Conservation (phyloP, 2,113 vertebrate genomes). For the Thalassoma bifasciatum region DNA sequence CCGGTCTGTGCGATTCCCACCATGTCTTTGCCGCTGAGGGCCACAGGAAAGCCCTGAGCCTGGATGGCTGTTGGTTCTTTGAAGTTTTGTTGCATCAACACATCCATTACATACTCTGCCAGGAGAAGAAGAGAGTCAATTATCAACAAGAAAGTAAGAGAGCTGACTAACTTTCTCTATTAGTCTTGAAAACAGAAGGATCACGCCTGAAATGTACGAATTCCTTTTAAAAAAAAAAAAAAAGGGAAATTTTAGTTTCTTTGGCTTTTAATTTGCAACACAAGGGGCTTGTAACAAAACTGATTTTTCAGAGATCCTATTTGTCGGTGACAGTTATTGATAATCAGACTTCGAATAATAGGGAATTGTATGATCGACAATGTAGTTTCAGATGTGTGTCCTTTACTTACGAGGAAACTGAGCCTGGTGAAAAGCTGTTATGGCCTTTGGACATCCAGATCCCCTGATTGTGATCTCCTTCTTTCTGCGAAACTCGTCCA, state of each 20-base stretch:
- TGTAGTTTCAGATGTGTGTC: not conserved
- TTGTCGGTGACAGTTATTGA: not conserved
- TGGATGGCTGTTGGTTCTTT: slow-evolving; percentile 98
- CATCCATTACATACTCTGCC: slow-evolving; percentile 95
- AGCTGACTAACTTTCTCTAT: not conserved
- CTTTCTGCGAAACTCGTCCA: slow-evolving; percentile 92
- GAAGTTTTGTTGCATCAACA: slow-evolving; percentile 94
- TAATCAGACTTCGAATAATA: not conserved
- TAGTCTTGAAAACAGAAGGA: not conserved
- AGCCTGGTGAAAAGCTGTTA: slow-evolving; percentile 92
- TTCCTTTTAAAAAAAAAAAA: not conserved
- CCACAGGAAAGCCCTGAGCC: slow-evolving; percentile 94
- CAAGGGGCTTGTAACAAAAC: not conserved
- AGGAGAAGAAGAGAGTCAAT: slow-evolving; percentile 25
- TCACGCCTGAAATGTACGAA: not conserved
- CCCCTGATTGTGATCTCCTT: slow-evolving; percentile 96
- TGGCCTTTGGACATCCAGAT: slow-evolving; percentile 89
- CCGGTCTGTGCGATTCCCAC: slow-evolving; percentile 99
- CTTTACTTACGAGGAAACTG: slow-evolving; percentile 94
- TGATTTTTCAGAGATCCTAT: too few species aligned
- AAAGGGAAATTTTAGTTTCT: too few species aligned
- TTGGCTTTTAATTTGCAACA: not conserved
- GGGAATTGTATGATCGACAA: not conserved
- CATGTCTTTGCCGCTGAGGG: slow-evolving; percentile 96
- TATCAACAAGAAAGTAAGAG: not conserved